Percentiles rank a stretch among this genome's conserved stretches.
Evolutionary conservation across 2,797 vertebrate genomes (phyloP).

Genomic region (Lacerta viridis): DNA sequence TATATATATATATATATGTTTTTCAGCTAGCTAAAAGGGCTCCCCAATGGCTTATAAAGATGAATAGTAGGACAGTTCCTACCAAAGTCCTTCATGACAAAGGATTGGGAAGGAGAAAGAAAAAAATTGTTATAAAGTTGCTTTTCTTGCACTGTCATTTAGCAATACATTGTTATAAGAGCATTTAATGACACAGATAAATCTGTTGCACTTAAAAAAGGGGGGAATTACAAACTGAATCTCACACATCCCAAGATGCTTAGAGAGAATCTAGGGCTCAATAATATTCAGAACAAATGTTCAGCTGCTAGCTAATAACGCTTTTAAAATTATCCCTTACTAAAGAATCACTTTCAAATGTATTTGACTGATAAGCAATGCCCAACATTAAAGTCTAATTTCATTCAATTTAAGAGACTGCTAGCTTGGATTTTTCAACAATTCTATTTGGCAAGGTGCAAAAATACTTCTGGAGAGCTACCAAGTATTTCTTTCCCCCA

Average conservation of each 20-base stretch:
- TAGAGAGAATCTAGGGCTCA: conserved; percentile 65
- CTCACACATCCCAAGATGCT: conserved; percentile 6
- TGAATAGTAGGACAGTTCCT: too few relatives aligned
- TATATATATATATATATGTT: too few relatives aligned
- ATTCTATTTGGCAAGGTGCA: neutral
- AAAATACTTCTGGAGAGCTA: neutral
- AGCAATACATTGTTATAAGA: conserved; percentile 24
- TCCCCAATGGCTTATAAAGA: too few relatives aligned
- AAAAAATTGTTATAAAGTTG: too few relatives aligned
- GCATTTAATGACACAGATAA: conserved; percentile 52
- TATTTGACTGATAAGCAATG: conserved; percentile 34
- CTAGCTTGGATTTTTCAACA: conserved; percentile 45
- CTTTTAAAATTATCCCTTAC: conserved; percentile 34
- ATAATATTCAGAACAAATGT: conserved; percentile 56
- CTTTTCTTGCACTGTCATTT: conserved; percentile 1
- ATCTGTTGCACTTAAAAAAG: conserved; percentile 47
- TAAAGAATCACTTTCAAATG: conserved; percentile 59
- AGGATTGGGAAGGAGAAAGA: too few relatives aligned
- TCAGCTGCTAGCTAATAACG: conserved; percentile 53
- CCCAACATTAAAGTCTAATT: conserved; percentile 62
- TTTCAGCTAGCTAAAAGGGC: too few relatives aligned
- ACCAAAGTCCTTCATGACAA: too few relatives aligned
- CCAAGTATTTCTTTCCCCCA: neutral
- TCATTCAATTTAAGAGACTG: conserved; percentile 40
- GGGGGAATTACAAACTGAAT: conserved; percentile 31